Evolutionary conservation across 2,888 invertebrate genomes (phyloP).

Genomic region (Ariolimax columbianus): DNA sequence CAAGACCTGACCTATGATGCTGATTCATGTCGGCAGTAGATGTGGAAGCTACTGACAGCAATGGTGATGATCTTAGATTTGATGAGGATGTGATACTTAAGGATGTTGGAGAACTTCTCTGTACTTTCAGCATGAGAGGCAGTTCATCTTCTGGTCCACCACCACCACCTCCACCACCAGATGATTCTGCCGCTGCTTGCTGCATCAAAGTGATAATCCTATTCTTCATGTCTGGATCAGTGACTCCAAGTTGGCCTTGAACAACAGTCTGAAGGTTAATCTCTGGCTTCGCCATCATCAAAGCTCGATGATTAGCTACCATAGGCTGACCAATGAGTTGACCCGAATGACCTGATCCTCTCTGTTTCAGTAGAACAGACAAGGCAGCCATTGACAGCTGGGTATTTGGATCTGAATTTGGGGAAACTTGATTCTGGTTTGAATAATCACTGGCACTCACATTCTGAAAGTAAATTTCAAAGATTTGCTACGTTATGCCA

Average conservation of each 20-base stretch:
- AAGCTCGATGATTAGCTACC: conserved; percentile 57
- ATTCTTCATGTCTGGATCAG: conserved; percentile 46
- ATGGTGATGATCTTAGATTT: conserved; percentile 31
- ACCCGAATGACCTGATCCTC: conserved; percentile 57
- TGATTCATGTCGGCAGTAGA: conserved; percentile 2
- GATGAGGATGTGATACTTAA: conserved; percentile 8
- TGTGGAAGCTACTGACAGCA: conserved; percentile 1
- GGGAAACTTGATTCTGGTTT: neutral
- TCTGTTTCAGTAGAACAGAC: conserved; percentile 68
- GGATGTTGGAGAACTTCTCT: conserved; percentile 43
- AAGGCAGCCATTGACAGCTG: conserved; percentile 71
- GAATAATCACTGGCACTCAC: neutral
- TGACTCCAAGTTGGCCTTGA: conserved; percentile 3
- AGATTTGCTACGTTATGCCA: too few species aligned
- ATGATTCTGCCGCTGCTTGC: conserved; percentile 47
- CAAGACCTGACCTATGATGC: conserved; percentile 16
- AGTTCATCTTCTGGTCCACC: conserved; percentile 44
- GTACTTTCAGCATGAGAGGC: conserved; percentile 58
- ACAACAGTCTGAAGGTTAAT: conserved; percentile 33
- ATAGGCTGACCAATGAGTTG: conserved; percentile 62
- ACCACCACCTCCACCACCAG: neutral
- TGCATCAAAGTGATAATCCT: conserved; percentile 41
- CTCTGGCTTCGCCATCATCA: conserved; percentile 45
- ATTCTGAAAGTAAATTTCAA: neutral
- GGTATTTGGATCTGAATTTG: conserved; percentile 55